These are phyloP conservation scores for Grammomys dolichurus DNA, from an alignment of 2,113 vertebrate species.

Conservation along the genomic window DNA sequence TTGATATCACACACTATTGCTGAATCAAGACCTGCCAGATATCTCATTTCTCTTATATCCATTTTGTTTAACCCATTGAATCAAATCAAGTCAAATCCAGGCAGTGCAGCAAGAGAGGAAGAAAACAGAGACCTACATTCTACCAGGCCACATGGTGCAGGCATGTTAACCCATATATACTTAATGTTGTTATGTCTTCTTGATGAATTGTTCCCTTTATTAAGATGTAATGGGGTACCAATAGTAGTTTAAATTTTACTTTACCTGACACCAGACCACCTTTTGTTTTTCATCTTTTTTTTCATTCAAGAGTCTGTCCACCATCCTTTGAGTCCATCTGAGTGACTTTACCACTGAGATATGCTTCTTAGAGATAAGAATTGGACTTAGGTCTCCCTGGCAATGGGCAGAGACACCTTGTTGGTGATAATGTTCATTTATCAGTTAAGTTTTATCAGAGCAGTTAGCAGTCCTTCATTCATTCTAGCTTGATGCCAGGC, in stretches of 20 bases:
- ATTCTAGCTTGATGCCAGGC: no score
- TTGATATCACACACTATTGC: not conserved
- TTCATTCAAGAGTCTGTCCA: not conserved
- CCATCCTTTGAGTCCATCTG: not conserved
- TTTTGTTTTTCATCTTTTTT: not conserved
- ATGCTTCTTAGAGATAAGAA: not conserved
- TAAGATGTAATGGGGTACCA: not conserved
- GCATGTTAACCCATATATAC: not conserved
- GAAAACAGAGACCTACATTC: no score
- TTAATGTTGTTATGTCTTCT: not conserved
- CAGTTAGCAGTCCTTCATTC: no score
- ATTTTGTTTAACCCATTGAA: no score
- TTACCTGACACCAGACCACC: not conserved
- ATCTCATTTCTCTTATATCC: not conserved
- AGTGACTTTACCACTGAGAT: not conserved
- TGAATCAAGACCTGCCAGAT: not conserved
- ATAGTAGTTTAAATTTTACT: not conserved
- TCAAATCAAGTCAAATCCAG: no score
- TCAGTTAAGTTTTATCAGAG: no score
- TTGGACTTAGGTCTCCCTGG: not conserved
- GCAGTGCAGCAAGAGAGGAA: no score
- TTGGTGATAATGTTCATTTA: not conserved
- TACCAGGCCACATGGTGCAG: no score
- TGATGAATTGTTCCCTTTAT: not conserved
- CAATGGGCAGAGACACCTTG: not conserved